These are phyloP conservation scores for Equus quagga DNA, from an alignment of 2,113 vertebrate species.

Conservation along the genomic window DNA sequence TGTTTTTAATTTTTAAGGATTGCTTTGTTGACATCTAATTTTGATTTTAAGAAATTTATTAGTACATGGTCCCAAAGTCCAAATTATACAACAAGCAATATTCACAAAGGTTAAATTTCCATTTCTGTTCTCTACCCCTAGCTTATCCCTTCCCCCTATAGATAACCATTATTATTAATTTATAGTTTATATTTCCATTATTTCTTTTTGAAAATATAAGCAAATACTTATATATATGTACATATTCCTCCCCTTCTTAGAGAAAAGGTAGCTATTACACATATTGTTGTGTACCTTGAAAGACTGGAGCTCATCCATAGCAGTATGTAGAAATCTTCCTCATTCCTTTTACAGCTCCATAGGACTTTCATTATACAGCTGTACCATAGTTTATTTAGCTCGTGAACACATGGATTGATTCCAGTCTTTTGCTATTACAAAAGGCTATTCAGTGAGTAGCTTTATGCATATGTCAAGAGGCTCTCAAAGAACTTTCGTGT, in stretches of 20 bases:
- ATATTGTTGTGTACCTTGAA: no score
- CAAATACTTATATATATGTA: no score
- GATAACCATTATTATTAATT: neutral
- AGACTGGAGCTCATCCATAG: neutral
- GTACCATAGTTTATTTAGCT: no score
- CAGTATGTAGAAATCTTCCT: neutral
- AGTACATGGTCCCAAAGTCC: neutral
- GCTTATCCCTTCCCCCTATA: neutral
- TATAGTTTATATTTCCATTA: neutral
- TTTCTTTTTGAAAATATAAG: no score
- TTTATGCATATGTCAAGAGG: neutral
- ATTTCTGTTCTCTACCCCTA: neutral
- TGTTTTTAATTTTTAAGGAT: neutral
- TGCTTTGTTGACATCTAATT: neutral
- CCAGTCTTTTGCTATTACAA: neutral
- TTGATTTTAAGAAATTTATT: neutral
- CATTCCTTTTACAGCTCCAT: neutral
- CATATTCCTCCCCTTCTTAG: no score
- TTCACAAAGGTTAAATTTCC: neutral
- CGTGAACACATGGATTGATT: neutral
- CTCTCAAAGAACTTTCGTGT: neutral
- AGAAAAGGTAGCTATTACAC: no score
- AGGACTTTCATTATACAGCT: neutral
- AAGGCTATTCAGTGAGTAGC: neutral
- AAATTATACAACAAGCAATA: neutral